Base-by-base conservation (phyloP, 92 coral and sea anemone genomes). In the Meandrina meandrites region DNA sequence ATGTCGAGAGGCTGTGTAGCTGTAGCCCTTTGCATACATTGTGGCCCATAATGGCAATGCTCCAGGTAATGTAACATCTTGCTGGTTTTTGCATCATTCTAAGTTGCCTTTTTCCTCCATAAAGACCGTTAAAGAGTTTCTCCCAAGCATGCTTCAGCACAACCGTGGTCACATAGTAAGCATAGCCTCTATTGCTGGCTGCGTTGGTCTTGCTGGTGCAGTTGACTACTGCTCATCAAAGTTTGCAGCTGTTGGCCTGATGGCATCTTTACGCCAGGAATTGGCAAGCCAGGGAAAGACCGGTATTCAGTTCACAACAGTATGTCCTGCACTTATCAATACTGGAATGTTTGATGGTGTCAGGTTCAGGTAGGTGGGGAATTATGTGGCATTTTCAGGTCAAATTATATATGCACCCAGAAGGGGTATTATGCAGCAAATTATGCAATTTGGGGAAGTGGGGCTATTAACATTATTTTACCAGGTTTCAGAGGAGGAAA, bases 271-370 rank as follows among this genome's bases (percentile, higher is more conserved):
- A 42, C 91, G 94, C 17, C 96, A 88, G 42, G 99, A 97, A 87
- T 78, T 95, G 19, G 75, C 75, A 35, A 54, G 83, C 5, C 80
- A 86, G 58, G 90, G 92, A 36, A 86, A 79, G 40, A 84, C 81
- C 64, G 98, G 97, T 28, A 87, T 97, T 71, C 80, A 79, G 32
- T 92, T 97, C 76, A 97, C 99, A 28, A 97, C 98, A 19, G 93
- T 97, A 50, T 94, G 95, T 30, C 99, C 99, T 27, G 87, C 96
- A 17, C 93, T 93, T 47, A 93, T 93, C 68, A 88, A 87, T 27
- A 97, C 99, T 34, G 99, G 99, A 51, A 88, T 97, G 93, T 97
- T 97, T 93, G 94, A 88, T 30, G 99, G 99, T 19, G 94, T 92
- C 27, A 92, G 71, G 82, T 91, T 91, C 75, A 95, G 96, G 99